phyloP scores from a whole-genome alignment of 2,113 vertebrate species.

The Zosterops japonicus region DNA sequence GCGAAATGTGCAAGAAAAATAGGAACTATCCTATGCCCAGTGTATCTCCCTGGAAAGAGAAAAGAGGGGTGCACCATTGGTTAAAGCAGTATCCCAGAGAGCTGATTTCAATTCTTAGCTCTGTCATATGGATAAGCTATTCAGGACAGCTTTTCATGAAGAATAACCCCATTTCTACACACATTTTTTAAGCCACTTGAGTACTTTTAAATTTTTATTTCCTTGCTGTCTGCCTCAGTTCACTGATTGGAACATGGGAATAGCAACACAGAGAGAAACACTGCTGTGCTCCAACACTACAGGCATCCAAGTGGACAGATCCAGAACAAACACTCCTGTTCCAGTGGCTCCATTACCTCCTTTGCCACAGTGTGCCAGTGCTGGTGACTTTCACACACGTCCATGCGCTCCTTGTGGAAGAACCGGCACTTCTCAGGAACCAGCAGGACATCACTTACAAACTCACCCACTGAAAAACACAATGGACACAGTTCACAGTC shows the following conservation, averaged over 20 bases:
- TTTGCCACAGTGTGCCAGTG: slow-evolving; percentile 91
- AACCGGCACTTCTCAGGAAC: slow-evolving; percentile 95
- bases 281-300: not conserved
- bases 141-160: not conserved
- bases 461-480: slow-evolving; percentile 87
- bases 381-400: slow-evolving; percentile 91
- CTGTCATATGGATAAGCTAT: not conserved
- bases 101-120: not conserved
- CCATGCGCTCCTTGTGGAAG: slow-evolving; percentile 93
- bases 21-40: not conserved
- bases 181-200: not conserved
- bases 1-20: not conserved
- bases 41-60: not conserved
- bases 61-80: not conserved
- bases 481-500: accelerated
- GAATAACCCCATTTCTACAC: not conserved
- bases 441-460: slow-evolving; percentile 93
- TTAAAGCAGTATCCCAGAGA: not conserved
- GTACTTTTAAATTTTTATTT: not conserved
- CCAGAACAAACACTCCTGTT: not conserved
- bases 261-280: not conserved
- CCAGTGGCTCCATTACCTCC: slow-evolving; percentile 78
- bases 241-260: not conserved
- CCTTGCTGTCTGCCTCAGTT: not conserved
- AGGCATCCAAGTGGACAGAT: not conserved